phyloP scores from a whole-genome alignment of 1,140 invertebrate species.

The Drosophila sp. region DNA sequence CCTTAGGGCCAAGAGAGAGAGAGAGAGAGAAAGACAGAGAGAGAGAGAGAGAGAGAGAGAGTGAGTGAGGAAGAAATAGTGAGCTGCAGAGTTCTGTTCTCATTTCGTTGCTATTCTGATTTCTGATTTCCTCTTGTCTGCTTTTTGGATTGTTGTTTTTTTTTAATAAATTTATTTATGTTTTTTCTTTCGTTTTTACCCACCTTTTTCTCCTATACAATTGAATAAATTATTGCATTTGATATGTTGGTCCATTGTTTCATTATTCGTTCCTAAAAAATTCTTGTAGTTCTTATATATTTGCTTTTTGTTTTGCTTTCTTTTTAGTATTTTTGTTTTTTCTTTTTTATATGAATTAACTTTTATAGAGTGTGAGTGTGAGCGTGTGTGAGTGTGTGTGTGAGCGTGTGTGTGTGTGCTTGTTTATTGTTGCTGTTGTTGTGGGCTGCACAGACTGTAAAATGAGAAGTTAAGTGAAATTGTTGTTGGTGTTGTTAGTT shows the following conservation, averaged over 20 bases:
- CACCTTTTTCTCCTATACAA: slow-evolving; percentile 79
- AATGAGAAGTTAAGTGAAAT: slow-evolving; percentile 49
- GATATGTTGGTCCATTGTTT: slow-evolving; percentile 84
- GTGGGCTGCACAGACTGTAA: slow-evolving; percentile 32
- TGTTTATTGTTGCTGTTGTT: slow-evolving; percentile 11
- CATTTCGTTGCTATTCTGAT: not conserved
- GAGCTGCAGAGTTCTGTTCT: not conserved
- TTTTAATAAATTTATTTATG: not conserved
- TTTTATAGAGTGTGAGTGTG: slow-evolving; percentile 17
- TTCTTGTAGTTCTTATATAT: slow-evolving; percentile 67
- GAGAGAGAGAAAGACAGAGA: not conserved
- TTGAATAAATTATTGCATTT: slow-evolving; percentile 83
- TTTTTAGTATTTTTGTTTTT: slow-evolving; percentile 23
- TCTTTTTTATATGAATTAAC: slow-evolving; percentile 28
- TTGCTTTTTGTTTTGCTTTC: slow-evolving; percentile 22
- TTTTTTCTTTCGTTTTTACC: slow-evolving; percentile 19
- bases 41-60: not conserved
- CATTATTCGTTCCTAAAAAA: slow-evolving; percentile 83
- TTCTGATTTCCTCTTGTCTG: not conserved
- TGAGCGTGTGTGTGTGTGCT: slow-evolving; percentile 7
- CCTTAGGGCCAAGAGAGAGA: not conserved
- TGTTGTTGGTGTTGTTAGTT: slow-evolving; percentile 22
- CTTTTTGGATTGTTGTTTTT: slow-evolving; percentile 2
- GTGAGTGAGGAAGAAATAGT: not conserved
- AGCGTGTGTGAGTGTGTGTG: slow-evolving; percentile 25